Evolutionary conservation across 2,797 vertebrate species (phyloP).

Genomic region (Scomberomorus guttatus): DNA sequence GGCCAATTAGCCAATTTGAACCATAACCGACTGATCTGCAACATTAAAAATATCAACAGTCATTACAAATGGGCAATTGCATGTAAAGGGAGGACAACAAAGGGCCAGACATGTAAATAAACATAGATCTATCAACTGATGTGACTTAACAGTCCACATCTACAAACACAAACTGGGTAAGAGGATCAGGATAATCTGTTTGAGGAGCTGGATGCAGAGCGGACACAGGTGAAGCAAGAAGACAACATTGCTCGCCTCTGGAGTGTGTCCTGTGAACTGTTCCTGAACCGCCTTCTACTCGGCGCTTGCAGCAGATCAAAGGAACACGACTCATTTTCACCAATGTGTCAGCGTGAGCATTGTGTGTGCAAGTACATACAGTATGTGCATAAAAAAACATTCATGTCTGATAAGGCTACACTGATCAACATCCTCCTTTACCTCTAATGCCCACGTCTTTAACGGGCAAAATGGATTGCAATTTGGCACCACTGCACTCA

Average conservation of each 20-base stretch:
- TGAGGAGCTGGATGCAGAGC: conserved; percentile 47
- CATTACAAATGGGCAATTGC: conserved; percentile 57
- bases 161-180: conserved; percentile 61
- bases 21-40: conserved; percentile 41
- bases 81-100: conserved; percentile 52
- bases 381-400: conserved; percentile 59
- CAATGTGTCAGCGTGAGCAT: conserved; percentile 47
- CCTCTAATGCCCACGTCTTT: conserved; percentile 60
- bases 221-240: conserved; percentile 71
- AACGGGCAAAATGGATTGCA: conserved; percentile 41
- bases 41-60: conserved; percentile 50
- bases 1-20: conserved; percentile 41
- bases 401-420: conserved; percentile 53
- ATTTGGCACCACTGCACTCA: conserved; percentile 45
- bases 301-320: conserved; percentile 68
- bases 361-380: conserved; percentile 49
- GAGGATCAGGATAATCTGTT: conserved; percentile 56
- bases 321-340: conserved; percentile 48
- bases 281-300: conserved; percentile 72
- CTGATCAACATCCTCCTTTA: conserved; percentile 56
- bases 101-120: conserved; percentile 67
- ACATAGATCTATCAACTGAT: conserved; percentile 58
- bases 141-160: conserved; percentile 61
- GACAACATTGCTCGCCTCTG: conserved; percentile 68
- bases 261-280: conserved; percentile 82